Conservation (phyloP, 1,140 invertebrate species). For the Drosophila jambulina region DNA sequence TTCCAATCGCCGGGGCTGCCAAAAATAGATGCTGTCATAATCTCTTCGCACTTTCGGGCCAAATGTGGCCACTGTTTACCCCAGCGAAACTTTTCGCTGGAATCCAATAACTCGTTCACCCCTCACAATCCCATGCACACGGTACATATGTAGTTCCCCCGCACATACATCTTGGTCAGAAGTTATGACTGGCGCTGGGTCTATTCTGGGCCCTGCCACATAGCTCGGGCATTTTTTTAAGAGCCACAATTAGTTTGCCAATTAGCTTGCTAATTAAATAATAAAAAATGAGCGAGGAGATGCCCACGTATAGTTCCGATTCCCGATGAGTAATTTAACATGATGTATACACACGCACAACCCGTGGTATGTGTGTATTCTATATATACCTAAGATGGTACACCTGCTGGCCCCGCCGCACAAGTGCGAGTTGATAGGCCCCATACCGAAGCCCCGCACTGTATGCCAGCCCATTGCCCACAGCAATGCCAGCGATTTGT, state of each 20-base stretch:
- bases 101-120: conserved; percentile 46
- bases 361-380: conserved; percentile 1
- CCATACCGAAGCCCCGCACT: conserved; percentile 36
- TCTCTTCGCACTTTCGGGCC: conserved; percentile 51
- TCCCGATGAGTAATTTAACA: conserved; percentile 71
- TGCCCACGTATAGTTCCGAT: conserved; percentile 46
- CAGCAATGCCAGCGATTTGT: conserved; percentile 46
- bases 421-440: conserved; percentile 77
- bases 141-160: not conserved
- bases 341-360: conserved; percentile 29
- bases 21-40: conserved; percentile 77
- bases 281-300: conserved; percentile 68
- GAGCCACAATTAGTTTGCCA: conserved; percentile 70
- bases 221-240: conserved; percentile 32
- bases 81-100: conserved; percentile 41
- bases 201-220: conserved; percentile 48
- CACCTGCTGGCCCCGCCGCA: conserved; percentile 68
- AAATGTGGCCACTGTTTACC: conserved; percentile 44
- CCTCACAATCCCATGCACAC: conserved; percentile 7
- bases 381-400: conserved; percentile 55
- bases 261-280: conserved; percentile 84
- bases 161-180: conserved; percentile 3
- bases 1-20: conserved; percentile 32
- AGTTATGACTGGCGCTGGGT: conserved; percentile 31
- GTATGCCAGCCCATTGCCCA: not conserved